Conservation (phyloP, 1,140 invertebrate genomes). For the Cydia pomonella region DNA sequence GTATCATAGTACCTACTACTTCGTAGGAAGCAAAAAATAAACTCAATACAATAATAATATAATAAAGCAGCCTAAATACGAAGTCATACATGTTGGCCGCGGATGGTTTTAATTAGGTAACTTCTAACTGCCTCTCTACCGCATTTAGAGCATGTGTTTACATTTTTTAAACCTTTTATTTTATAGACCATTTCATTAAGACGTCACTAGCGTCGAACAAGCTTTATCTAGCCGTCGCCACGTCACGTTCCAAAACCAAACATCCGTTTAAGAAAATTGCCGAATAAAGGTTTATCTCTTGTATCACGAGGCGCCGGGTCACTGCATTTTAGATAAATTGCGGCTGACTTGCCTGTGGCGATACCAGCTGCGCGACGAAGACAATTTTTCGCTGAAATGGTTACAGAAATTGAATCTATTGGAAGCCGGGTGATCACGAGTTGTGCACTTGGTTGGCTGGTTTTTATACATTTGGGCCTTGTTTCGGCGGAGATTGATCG, state of each 20-base stretch:
- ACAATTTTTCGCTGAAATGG: conserved; percentile 51
- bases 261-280: conserved; percentile 28
- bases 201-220: neutral
- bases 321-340: conserved; percentile 27
- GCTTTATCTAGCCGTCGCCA: neutral
- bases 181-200: neutral
- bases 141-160: neutral
- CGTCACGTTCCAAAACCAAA: conserved; percentile 11
- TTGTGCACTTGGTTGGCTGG: conserved; percentile 10
- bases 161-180: neutral
- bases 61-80: no score
- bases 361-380: conserved; percentile 36
- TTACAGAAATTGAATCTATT: conserved; percentile 49
- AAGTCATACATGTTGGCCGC: no score
- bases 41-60: no score
- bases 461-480: conserved; percentile 31
- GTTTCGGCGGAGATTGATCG: conserved; percentile 15
- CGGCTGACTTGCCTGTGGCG: conserved; percentile 12
- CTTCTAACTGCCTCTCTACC: no score
- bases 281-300: conserved; percentile 30
- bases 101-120: no score
- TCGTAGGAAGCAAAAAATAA: no score
- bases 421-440: neutral
- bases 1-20: no score
- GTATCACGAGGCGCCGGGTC: conserved; percentile 16